phyloP scores from a whole-genome alignment of 2,797 vertebrate genomes.

The Xenopus petersii region DNA sequence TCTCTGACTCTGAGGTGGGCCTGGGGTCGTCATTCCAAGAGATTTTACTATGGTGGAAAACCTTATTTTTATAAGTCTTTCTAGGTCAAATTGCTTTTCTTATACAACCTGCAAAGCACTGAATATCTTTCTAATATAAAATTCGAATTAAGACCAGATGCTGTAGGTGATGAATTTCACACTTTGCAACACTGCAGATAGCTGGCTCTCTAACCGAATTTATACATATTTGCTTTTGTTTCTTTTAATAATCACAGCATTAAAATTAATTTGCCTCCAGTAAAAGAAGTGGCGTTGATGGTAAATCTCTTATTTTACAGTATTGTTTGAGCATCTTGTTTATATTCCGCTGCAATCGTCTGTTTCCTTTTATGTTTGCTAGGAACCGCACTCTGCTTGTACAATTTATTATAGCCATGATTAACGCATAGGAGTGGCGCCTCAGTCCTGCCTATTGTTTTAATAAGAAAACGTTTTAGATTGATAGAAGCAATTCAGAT shows the following conservation, averaged over 20 bases:
- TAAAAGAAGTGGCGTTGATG: neutral
- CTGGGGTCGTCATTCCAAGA: neutral
- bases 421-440: too few relatives aligned
- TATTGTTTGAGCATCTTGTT: too few relatives aligned
- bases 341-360: too few relatives aligned
- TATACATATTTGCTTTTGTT: conserved; percentile 21
- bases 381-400: too few relatives aligned
- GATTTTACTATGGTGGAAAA: neutral
- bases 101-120: conserved; percentile 11
- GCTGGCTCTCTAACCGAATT: conserved; percentile 28
- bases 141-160: conserved; percentile 43
- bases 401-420: too few relatives aligned
- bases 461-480: too few relatives aligned
- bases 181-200: conserved; percentile 41
- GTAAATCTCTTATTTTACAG: neutral
- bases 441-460: too few relatives aligned
- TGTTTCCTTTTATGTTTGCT: too few relatives aligned
- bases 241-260: conserved; percentile 3
- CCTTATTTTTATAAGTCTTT: neutral
- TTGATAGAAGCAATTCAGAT: too few relatives aligned
- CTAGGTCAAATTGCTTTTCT: too few relatives aligned
- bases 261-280: conserved; percentile 6
- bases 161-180: conserved; percentile 39
- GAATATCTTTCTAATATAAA: conserved; percentile 29
- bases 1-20: neutral